These are phyloP conservation scores for Lycopodina hypogea DNA, from an alignment of 37 sponge, comb jelly and placozoan genomes.

Conservation along the genomic window DNA sequence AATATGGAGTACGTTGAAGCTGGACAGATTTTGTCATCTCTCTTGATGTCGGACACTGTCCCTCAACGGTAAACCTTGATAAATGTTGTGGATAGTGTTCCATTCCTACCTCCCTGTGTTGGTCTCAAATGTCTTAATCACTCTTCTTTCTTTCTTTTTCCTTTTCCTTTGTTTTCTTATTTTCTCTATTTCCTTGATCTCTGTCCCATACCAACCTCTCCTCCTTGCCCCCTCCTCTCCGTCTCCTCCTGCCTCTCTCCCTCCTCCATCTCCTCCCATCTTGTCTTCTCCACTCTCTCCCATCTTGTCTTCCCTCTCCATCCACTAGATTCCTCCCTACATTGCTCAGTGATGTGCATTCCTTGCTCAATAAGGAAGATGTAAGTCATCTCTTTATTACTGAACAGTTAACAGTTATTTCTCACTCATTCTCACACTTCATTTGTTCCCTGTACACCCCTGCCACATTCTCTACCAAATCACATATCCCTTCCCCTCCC, in stretches of 20 bases:
- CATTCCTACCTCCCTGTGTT: no score
- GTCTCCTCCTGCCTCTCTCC: neutral
- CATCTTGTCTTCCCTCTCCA: neutral
- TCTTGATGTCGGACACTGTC: slow-evolving; percentile 50
- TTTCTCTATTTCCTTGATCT: neutral
- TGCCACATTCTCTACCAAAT: no score
- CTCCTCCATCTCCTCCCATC: neutral
- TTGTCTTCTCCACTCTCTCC: no score
- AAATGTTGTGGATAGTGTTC: slow-evolving; percentile 10
- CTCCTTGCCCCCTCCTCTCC: neutral
- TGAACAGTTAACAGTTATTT: neutral
- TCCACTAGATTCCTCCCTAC: slow-evolving; percentile 44
- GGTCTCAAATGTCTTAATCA: no score
- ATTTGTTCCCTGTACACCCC: no score
- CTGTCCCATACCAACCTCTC: neutral
- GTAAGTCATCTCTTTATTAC: neutral
- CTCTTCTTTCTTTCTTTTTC: neutral
- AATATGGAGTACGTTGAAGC: slow-evolving; percentile 42
- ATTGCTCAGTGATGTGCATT: slow-evolving; percentile 59
- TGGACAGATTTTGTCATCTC: slow-evolving; percentile 50
- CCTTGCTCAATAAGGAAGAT: slow-evolving; percentile 41
- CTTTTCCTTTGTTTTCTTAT: no score
- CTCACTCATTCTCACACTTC: neutral
- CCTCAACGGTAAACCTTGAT: slow-evolving; percentile 49
- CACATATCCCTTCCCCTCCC: no score